These are phyloP conservation scores for Bradypodion ventrale DNA, from an alignment of 2,797 vertebrate genomes.

Conservation along the genomic window DNA sequence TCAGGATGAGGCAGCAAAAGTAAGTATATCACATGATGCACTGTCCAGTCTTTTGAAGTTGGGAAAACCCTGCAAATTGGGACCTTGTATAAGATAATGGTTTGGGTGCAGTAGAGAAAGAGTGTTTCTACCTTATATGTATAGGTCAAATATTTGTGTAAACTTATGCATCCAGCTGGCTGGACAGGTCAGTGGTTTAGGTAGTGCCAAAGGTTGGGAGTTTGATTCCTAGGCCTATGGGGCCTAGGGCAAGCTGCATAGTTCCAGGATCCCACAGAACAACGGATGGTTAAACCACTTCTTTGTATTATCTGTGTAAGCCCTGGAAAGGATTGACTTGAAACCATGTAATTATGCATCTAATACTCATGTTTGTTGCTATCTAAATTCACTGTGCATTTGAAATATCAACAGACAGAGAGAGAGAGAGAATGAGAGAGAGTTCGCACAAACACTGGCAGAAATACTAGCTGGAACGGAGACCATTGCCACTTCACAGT, in stretches of 20 bases:
- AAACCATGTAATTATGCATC: too few relatives aligned
- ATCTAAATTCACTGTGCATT: neutral
- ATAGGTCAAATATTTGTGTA: neutral
- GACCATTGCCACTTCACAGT: constrained; percentile 46
- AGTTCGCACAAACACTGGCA: constrained; percentile 49
- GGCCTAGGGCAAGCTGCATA: too few relatives aligned
- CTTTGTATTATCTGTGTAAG: too few relatives aligned
- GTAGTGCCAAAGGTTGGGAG: too few relatives aligned
- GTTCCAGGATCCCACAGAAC: too few relatives aligned
- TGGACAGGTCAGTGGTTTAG: too few relatives aligned
- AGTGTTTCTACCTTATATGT: neutral
- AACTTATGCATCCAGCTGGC: neutral
- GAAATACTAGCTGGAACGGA: constrained; percentile 31
- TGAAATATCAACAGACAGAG: constrained; percentile 25
- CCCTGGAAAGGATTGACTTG: too few relatives aligned
- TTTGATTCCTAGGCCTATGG: too few relatives aligned
- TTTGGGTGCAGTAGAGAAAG: neutral
- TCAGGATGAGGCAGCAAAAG: too few relatives aligned
- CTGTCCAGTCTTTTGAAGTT: too few relatives aligned
- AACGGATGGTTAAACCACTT: too few relatives aligned
- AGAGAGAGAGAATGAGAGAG: neutral
- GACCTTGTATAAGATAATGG: neutral
- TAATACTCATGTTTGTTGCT: neutral
- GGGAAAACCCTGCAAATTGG: neutral
- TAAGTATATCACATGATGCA: too few relatives aligned